phyloP scores from a whole-genome alignment of 2,888 invertebrate genomes.

The Brassicogethes aeneus region DNA sequence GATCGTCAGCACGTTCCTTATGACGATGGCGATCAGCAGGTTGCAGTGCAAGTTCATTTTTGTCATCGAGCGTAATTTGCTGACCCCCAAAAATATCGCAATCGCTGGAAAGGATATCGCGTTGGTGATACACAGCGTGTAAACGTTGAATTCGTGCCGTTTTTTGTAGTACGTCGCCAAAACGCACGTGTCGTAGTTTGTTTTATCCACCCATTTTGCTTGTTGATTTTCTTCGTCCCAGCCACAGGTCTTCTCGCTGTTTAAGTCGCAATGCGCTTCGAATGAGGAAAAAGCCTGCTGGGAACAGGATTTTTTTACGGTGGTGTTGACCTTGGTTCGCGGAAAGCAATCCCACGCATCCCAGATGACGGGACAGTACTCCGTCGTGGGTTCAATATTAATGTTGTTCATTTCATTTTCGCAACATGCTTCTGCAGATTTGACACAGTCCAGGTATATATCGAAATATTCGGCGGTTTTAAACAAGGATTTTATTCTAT shows the following conservation, averaged over 20 bases:
- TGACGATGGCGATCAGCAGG: constrained; percentile 48
- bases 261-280: constrained; percentile 50
- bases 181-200: constrained; percentile 51
- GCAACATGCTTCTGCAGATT: constrained; percentile 31
- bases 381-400: not conserved
- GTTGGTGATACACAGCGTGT: constrained; percentile 45
- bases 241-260: constrained; percentile 48
- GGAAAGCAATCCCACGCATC: constrained; percentile 59
- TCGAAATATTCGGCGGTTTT: constrained; percentile 21
- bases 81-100: constrained; percentile 48
- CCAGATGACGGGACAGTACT: constrained; percentile 48
- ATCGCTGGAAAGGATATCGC: constrained; percentile 49
- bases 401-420: constrained; percentile 19
- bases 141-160: constrained; percentile 48
- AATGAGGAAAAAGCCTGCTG: constrained; percentile 52
- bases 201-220: constrained; percentile 46
- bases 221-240: constrained; percentile 35
- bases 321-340: constrained; percentile 37
- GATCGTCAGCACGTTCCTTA: constrained; percentile 49
- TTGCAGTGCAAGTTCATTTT: constrained; percentile 52
- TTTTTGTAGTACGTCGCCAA: constrained; percentile 45
- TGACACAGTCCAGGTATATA: constrained; percentile 29
- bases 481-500: constrained; percentile 26
- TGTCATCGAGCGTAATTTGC: constrained; percentile 43
- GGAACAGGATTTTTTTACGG: constrained; percentile 45